Evolutionary conservation across 2,113 vertebrate genomes (phyloP).

Genomic region (Amazona guildingii): DNA sequence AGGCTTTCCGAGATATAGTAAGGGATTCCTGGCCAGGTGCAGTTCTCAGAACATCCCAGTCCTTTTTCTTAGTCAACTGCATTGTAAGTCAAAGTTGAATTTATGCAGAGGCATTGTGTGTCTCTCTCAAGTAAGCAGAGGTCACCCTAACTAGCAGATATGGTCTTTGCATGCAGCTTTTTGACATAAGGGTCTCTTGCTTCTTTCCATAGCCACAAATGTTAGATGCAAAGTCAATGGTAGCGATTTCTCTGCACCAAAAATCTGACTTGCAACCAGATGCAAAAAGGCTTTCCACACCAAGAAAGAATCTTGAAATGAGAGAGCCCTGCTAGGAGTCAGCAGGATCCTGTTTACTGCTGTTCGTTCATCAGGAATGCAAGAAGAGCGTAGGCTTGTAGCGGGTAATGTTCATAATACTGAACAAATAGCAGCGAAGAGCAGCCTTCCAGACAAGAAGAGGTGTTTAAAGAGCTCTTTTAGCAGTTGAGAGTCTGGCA

Average conservation of each 20-base stretch:
- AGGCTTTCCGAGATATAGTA: not conserved
- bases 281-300: not conserved
- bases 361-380: rapidly evolving
- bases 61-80: not conserved
- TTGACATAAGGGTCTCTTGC: not conserved
- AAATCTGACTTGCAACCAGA: not conserved
- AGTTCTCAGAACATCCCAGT: not conserved
- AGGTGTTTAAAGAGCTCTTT: not conserved
- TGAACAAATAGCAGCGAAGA: not conserved
- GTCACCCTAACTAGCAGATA: not conserved
- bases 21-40: not conserved
- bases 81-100: not conserved
- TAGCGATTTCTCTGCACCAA: not conserved
- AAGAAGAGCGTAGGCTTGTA: not conserved
- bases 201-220: not conserved
- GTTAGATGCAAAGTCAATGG: not conserved
- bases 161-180: not conserved
- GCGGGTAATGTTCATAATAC: not conserved
- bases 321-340: not conserved
- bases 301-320: not conserved
- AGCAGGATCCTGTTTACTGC: not conserved
- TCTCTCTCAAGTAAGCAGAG: not conserved
- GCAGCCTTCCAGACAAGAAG: not conserved
- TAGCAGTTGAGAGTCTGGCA: not conserved
- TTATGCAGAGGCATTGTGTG: not conserved